Conservation (phyloP, 2,113 vertebrate genomes). For the Anthoscopus minutus region DNA sequence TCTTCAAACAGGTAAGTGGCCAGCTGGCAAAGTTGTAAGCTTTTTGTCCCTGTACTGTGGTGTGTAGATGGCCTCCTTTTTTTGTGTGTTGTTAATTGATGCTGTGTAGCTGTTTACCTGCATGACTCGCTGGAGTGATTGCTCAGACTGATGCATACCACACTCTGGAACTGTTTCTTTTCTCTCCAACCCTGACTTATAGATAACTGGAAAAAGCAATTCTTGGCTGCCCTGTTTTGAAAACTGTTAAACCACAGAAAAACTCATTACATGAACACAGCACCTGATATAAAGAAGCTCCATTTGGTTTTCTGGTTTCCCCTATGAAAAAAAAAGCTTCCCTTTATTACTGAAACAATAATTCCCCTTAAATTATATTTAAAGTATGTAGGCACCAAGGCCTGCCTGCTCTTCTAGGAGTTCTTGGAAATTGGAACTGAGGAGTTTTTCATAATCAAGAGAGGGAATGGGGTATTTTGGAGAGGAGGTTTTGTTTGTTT, state of each 20-base stretch:
- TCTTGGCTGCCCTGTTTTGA: conserved; percentile 32
- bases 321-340: background rate
- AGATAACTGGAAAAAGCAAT: conserved; percentile 9
- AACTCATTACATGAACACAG: background rate
- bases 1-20: background rate
- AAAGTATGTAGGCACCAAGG: background rate
- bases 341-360: background rate
- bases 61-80: background rate
- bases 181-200: conserved; percentile 22
- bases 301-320: background rate
- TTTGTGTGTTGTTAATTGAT: background rate
- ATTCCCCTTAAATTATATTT: background rate
- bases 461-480: background rate
- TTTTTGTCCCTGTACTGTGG: background rate
- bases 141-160: background rate
- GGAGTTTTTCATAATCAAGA: background rate
- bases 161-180: background rate
- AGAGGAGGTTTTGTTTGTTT: background rate
- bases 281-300: background rate
- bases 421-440: background rate
- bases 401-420: background rate
- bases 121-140: background rate
- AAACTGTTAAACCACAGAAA: background rate
- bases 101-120: background rate
- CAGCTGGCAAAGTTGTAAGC: background rate